A percentile compares a stretch with the other conserved stretches of the same genome.
Evolutionary conservation across 2,888 invertebrate species (phyloP).

Genomic region (Pollenia angustigena): DNA sequence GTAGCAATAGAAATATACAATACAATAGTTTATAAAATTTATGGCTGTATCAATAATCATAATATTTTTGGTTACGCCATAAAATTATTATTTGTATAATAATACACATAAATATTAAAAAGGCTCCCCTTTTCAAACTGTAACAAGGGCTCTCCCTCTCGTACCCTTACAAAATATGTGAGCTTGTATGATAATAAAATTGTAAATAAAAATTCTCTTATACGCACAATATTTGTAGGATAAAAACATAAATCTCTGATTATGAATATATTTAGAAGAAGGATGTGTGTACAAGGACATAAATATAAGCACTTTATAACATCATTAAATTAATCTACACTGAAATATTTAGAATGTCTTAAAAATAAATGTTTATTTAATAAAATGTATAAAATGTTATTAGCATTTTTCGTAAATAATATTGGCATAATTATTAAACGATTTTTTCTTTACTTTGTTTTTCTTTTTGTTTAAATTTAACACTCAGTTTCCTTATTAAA

Average conservation of each 20-base stretch:
- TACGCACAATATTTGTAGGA: slow-evolving; percentile 13
- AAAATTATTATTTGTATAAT: slow-evolving; percentile 65
- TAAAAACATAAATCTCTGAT: slow-evolving; percentile 55
- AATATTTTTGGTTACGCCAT: slow-evolving; percentile 74
- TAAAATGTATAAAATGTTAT: slow-evolving; percentile 20
- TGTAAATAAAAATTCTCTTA: slow-evolving; percentile 46
- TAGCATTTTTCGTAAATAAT: background rate
- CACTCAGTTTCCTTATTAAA: slow-evolving; percentile 35
- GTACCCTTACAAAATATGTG: background rate
- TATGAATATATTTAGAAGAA: slow-evolving; percentile 30
- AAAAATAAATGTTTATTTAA: slow-evolving; percentile 43
- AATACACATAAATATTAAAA: slow-evolving; percentile 52
- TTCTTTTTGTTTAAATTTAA: slow-evolving; percentile 24
- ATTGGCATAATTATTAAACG: background rate
- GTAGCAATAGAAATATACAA: slow-evolving; percentile 10
- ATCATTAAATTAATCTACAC: slow-evolving; percentile 71
- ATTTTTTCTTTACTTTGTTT: background rate
- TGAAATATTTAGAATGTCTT: slow-evolving; percentile 34
- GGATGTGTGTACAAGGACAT: slow-evolving; percentile 54
- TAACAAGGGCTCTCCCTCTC: background rate
- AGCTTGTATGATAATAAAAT: slow-evolving; percentile 55
- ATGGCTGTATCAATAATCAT: slow-evolving; percentile 72
- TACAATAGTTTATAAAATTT: slow-evolving; percentile 69
- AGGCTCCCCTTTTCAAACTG: slow-evolving; percentile 12
- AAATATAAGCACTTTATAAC: slow-evolving; percentile 75